Conservation (phyloP, 2,113 vertebrate genomes). For the Semnornis frantzii region DNA sequence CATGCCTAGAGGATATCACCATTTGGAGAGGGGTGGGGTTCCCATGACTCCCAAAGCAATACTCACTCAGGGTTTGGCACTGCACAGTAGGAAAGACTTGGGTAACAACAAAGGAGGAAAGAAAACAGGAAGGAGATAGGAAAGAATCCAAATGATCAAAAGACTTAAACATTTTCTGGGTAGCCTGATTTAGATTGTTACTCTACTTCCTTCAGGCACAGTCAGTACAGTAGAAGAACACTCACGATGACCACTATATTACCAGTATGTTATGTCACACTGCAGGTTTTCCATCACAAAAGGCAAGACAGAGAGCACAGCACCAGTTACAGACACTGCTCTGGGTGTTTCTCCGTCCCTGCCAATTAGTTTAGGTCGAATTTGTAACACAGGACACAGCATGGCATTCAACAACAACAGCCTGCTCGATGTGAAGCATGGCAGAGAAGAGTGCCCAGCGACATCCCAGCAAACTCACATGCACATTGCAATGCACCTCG, state of each 20-base stretch:
- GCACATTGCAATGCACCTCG: neutral
- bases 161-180: neutral
- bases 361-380: neutral
- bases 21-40: accelerated
- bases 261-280: neutral
- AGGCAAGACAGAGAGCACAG: neutral
- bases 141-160: neutral
- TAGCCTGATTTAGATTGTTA: neutral
- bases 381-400: neutral
- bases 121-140: neutral
- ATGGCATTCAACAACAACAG: neutral
- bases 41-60: neutral
- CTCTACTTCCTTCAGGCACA: neutral
- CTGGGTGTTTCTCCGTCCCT: accelerated
- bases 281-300: neutral
- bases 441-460: neutral
- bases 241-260: neutral
- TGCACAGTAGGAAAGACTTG: neutral
- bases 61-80: neutral
- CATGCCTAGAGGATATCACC: neutral
- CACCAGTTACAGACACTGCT: neutral
- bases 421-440: neutral
- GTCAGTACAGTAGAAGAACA: neutral
- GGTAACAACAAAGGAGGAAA: neutral
- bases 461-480: neutral